Percentiles rank a stretch among this genome's conserved stretches.
Conservation (phyloP, 2,888 invertebrate genomes). For the Agonopterix arenella region DNA sequence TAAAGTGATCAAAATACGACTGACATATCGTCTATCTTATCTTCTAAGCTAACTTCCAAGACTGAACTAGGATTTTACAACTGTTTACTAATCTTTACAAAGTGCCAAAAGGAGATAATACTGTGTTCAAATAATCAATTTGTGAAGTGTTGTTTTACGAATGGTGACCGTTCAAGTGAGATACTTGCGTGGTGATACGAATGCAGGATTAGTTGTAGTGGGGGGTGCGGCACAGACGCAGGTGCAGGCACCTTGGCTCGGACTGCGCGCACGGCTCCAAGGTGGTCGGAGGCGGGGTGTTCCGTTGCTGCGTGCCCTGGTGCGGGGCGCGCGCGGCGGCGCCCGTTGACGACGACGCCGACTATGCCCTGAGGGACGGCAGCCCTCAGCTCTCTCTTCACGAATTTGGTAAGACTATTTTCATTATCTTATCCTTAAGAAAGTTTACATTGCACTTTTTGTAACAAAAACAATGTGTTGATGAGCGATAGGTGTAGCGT, state of each 20-base stretch:
- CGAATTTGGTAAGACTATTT: conserved; percentile 13
- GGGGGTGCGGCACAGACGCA: conserved; percentile 58
- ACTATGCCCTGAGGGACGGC: conserved; percentile 63
- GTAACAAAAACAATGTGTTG: too few species aligned
- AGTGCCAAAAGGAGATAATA: conserved; percentile 30
- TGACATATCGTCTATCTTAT: conserved; percentile 54
- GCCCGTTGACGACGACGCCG: conserved; percentile 79
- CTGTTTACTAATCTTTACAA: conserved; percentile 16
- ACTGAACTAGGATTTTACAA: conserved; percentile 47
- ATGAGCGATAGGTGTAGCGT: too few species aligned
- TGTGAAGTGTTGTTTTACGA: conserved; percentile 3
- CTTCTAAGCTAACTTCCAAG: conserved; percentile 52
- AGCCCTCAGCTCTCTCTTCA: conserved; percentile 56
- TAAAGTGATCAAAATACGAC: conserved; percentile 21
- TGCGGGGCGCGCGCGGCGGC: conserved; percentile 84
- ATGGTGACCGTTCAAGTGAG: conserved; percentile 4
- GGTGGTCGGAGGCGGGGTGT: conserved; percentile 86
- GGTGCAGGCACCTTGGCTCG: conserved; percentile 68
- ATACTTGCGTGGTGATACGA: conserved; percentile 21
- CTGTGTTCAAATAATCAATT: conserved; percentile 4
- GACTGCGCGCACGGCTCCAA: conserved; percentile 69
- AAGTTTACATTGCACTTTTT: too few species aligned
- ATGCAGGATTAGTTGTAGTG: conserved; percentile 20
- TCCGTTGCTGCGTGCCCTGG: conserved; percentile 91
- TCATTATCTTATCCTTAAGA: too few species aligned